Evolutionary conservation across 92 coral and sea anemone species (phyloP), one percentile per base, ranked within the genome.

Genomic region (Heteractis magnifica): DNA sequence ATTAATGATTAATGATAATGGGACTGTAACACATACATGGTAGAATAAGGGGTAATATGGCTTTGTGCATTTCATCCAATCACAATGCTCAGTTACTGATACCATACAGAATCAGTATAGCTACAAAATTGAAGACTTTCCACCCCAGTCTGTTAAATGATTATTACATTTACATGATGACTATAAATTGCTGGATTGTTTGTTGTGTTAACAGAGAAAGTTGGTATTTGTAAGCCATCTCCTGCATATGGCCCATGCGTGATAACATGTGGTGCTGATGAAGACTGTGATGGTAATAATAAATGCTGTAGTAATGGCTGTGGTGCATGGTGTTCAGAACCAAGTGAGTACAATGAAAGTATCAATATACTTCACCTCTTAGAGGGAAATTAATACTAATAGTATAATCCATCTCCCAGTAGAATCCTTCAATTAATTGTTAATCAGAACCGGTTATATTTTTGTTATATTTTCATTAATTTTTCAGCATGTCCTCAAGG

Each of bases 281-380:
- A 92, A 82, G 86, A 94, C 62, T 96, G 99, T 71, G 89, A 81
- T 49, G 94, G 91, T 11, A 87, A 78, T 64, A 82, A 88, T 72
- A 94, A 94, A 80, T 96, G 99, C 70, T 96, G 99, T 68, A 94
- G 92, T 73, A 96, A 91, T 83, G 99, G 98, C 50, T 96, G 99
- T 80, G 99, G 99, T 6, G 90, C 94, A 19, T 81, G 89, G 86
- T 96, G 99, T 73, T 79, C 91, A 56, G 90, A 92, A 74, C 92
- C 99, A 88, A 90, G 98, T 93, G 76, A 79, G 96, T 71, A 51
- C 26, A 52, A 0, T 11, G 49, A 9, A 15, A 79, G 23, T 26
- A 6, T 78, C 4, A 15, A 26, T 18, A 5, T 59, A 12, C 12
- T 12, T 4, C 6, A 59, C 65, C 21, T 11, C n/a, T 15, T 59